A percentile compares a stretch with the other conserved stretches of the same genome.
phyloP scores from a whole-genome alignment of 2,888 invertebrate species.

The Carterocephalus palaemon region DNA sequence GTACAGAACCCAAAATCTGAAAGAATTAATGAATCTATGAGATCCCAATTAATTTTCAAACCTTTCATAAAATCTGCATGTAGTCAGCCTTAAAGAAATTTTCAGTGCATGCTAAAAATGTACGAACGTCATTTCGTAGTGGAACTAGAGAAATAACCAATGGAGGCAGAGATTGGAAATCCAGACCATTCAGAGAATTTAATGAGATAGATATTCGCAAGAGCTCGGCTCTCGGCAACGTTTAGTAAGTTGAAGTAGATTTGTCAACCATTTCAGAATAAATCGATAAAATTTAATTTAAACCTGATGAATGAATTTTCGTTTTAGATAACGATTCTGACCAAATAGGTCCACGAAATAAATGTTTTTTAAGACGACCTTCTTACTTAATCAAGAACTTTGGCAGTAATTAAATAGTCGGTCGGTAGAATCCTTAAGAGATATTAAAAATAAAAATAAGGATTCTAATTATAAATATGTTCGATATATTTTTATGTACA shows the following conservation, averaged over 20 bases:
- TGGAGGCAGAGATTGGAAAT: constrained; percentile 14
- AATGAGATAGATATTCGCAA: constrained; percentile 20
- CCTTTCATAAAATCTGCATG: not conserved
- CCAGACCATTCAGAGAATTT: constrained; percentile 19
- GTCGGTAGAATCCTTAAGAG: no score
- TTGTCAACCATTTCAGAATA: constrained; percentile 17
- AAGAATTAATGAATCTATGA: not conserved
- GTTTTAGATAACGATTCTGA: no score
- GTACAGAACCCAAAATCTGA: no score
- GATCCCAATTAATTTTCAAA: not conserved
- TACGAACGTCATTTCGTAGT: constrained; percentile 12
- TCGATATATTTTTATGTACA: no score
- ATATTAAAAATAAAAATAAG: no score
- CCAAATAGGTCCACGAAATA: no score
- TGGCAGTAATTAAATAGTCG: no score
- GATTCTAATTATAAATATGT: no score
- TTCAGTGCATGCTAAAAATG: constrained; percentile 13
- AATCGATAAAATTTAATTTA: constrained; percentile 10
- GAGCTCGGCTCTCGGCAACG: constrained; percentile 2
- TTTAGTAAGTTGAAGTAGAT: constrained; percentile 19
- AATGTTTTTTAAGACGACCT: no score
- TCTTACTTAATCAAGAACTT: no score
- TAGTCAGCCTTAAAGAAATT: constrained; percentile 6
- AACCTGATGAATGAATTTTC: no score
- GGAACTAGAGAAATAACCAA: constrained; percentile 14